These are phyloP conservation scores for Sinhomidia bicolor DNA, from an alignment of 2,888 invertebrate species.

Conservation along the genomic window DNA sequence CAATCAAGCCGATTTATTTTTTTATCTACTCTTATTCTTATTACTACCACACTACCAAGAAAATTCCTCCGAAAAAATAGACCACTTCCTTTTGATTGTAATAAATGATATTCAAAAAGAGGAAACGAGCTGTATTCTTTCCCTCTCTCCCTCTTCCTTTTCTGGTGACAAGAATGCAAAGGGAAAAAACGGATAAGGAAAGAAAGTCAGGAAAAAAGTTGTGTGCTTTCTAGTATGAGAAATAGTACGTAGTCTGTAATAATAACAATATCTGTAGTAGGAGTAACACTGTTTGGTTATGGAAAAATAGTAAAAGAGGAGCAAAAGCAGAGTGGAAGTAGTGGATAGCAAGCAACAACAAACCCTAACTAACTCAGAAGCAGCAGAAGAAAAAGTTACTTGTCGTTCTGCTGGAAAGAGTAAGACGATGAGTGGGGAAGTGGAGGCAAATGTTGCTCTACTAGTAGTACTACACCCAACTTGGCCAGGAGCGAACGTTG, in stretches of 20 bases:
- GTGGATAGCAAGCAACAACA: conserved; percentile 21
- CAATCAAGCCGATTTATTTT: too few species aligned
- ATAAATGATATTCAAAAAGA: conserved; percentile 18
- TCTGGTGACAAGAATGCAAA: conserved; percentile 32
- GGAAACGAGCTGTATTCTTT: conserved; percentile 13
- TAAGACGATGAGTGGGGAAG: conserved; percentile 11
- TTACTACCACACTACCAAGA: too few species aligned
- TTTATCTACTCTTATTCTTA: too few species aligned
- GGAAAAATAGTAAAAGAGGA: neutral
- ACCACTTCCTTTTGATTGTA: conserved; percentile 34
- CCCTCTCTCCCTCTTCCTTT: neutral
- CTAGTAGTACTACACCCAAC: conserved; percentile 29
- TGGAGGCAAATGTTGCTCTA: neutral
- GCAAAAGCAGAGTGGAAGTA: neutral
- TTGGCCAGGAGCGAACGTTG: neutral
- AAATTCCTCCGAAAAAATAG: neutral
- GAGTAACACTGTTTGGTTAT: too few species aligned
- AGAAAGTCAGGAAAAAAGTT: neutral
- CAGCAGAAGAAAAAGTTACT: neutral
- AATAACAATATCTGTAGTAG: too few species aligned
- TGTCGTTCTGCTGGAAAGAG: conserved; percentile 10
- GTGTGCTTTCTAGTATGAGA: neutral
- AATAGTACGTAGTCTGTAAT: too few species aligned
- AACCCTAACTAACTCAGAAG: too few species aligned
- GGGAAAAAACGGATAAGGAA: neutral